These are phyloP conservation scores for Perca flavescens DNA, from an alignment of 2,113 vertebrate genomes.

Conservation along the genomic window DNA sequence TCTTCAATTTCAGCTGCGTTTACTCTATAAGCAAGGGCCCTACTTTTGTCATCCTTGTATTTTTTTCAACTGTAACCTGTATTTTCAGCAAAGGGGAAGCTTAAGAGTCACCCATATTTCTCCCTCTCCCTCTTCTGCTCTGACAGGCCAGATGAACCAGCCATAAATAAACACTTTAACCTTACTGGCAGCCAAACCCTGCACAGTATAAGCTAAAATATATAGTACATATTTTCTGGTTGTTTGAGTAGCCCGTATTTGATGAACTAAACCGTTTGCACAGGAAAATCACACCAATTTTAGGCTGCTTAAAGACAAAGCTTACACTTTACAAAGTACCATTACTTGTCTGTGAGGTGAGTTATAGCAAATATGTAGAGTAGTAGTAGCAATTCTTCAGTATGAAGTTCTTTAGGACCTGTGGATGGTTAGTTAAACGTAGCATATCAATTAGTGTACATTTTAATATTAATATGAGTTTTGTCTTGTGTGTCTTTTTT, in stretches of 20 bases:
- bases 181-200: background rate
- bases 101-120: conserved; percentile 43
- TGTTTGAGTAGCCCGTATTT: conserved; percentile 43
- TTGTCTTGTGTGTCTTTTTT: too few relatives aligned
- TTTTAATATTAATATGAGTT: too few relatives aligned
- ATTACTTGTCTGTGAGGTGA: conserved; percentile 11
- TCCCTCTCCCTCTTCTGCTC: background rate
- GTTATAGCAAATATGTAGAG: background rate
- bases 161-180: conserved; percentile 39
- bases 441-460: too few relatives aligned
- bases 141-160: conserved; percentile 45
- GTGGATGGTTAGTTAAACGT: too few relatives aligned
- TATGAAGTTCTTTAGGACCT: too few relatives aligned
- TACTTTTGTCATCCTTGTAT: conserved; percentile 41
- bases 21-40: conserved; percentile 30
- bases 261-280: conserved; percentile 54
- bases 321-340: conserved; percentile 7
- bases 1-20: conserved; percentile 51
- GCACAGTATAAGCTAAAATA: background rate
- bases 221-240: background rate
- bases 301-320: conserved; percentile 20
- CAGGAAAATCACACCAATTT: conserved; percentile 33
- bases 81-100: conserved; percentile 46
- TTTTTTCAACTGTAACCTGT: conserved; percentile 44
- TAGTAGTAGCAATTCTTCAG: too few relatives aligned